Conservation (phyloP, 2,888 invertebrate species). For the Oscheius sp. region DNA sequence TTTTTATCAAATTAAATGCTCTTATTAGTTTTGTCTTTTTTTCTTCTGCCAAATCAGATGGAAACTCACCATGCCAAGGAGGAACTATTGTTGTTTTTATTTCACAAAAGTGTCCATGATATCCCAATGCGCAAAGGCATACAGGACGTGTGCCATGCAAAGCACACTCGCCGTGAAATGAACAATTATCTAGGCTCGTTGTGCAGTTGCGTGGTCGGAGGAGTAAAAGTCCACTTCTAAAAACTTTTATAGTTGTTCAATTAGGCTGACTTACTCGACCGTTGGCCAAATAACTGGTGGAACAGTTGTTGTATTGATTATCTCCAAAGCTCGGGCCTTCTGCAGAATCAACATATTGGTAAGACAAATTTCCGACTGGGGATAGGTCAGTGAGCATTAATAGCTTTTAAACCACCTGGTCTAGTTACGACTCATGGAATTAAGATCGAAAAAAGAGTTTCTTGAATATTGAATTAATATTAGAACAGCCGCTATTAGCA, state of each 20-base stretch:
- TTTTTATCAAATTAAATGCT: too few species aligned
- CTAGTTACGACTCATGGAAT: too few species aligned
- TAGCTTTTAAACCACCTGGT: too few species aligned
- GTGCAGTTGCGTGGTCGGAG: slow-evolving; percentile 23
- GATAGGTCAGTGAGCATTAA: too few species aligned
- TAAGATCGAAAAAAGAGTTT: not conserved
- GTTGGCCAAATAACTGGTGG: slow-evolving; percentile 21
- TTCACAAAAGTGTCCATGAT: slow-evolving; percentile 29
- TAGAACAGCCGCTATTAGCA: too few species aligned
- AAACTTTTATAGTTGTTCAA: not conserved
- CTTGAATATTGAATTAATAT: too few species aligned
- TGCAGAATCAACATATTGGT: not conserved
- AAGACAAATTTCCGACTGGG: too few species aligned
- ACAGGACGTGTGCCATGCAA: slow-evolving; percentile 12
- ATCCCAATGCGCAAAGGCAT: slow-evolving; percentile 24
- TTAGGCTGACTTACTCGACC: slow-evolving; percentile 16
- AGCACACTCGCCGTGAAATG: slow-evolving; percentile 25
- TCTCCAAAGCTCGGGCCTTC: slow-evolving; percentile 18
- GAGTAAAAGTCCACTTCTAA: slow-evolving; percentile 24
- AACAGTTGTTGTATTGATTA: slow-evolving; percentile 6
- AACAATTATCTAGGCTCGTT: slow-evolving; percentile 18
- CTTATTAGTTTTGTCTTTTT: too few species aligned
- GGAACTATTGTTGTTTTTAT: slow-evolving; percentile 25
- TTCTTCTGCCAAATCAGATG: not conserved
- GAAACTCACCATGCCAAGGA: slow-evolving; percentile 12